These are phyloP conservation scores for Poeciliopsis occidentalis DNA, from an alignment of 2,113 vertebrate species.

Conservation along the genomic window DNA sequence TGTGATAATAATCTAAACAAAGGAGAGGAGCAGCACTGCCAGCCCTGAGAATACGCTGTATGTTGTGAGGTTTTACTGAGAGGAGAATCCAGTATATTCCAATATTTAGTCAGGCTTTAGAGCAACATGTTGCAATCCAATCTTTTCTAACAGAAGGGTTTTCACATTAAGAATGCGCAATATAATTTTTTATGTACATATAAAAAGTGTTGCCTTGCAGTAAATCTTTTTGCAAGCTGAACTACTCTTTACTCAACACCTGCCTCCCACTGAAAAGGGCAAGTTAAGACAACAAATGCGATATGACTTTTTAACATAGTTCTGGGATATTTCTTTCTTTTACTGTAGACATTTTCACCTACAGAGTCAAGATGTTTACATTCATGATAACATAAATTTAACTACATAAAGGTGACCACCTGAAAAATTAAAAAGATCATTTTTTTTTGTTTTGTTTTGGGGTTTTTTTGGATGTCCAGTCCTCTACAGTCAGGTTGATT, in stretches of 20 bases:
- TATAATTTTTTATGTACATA: not conserved
- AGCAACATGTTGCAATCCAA: not conserved
- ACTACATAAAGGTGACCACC: not conserved
- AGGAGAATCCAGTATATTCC: not conserved
- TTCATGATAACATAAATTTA: not conserved
- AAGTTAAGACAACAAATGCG: not conserved
- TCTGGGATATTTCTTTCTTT: not conserved
- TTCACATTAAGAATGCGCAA: not conserved
- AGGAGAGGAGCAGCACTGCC: not conserved
- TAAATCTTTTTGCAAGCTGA: not conserved
- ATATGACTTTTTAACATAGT: not conserved
- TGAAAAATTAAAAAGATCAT: too few relatives aligned
- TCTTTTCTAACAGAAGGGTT: not conserved
- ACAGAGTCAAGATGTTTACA: not conserved
- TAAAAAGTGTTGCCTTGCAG: not conserved
- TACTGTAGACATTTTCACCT: not conserved
- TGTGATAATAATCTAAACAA: not conserved
- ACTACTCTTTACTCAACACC: not conserved
- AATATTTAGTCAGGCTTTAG: not conserved
- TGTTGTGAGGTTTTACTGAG: not conserved
- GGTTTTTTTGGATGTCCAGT: too few relatives aligned
- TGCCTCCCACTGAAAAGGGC: not conserved
- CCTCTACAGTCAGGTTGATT: not conserved
- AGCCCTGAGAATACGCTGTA: not conserved
- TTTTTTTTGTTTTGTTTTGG: too few relatives aligned